Evolutionary conservation across 1,140 invertebrate species (phyloP).

Genomic region (Orussus abietinus): DNA sequence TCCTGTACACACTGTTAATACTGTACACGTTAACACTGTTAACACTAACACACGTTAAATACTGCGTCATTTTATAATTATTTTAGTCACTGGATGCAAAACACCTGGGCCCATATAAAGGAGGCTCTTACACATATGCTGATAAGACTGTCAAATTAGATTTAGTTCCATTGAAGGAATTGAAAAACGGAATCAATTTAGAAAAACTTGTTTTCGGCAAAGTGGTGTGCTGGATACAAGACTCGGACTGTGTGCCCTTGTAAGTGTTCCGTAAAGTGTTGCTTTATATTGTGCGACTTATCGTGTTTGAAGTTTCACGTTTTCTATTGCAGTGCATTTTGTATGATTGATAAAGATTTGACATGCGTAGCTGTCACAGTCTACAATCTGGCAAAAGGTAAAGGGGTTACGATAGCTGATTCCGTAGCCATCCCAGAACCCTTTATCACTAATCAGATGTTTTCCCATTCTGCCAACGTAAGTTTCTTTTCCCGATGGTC

Average conservation of each 20-base stretch:
- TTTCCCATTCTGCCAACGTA: conserved; percentile 61
- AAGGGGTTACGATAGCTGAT: conserved; percentile 81
- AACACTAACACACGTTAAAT: no score
- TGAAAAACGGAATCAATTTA: conserved; percentile 59
- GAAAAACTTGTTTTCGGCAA: conserved; percentile 72
- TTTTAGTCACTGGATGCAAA: conserved; percentile 56
- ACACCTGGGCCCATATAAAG: conserved; percentile 61
- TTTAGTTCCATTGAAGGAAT: conserved; percentile 49
- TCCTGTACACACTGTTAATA: no score
- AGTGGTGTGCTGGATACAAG: conserved; percentile 76
- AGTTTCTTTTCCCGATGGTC: conserved; percentile 32
- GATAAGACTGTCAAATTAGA: conserved; percentile 56
- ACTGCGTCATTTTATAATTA: no score
- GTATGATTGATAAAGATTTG: conserved; percentile 70
- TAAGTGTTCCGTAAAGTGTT: conserved; percentile 52
- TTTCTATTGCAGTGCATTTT: conserved; percentile 69
- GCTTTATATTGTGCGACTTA: no score
- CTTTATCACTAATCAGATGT: conserved; percentile 59
- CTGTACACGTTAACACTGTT: no score
- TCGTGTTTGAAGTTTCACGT: conserved; percentile 9
- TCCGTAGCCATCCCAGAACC: conserved; percentile 79
- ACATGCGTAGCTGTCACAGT: conserved; percentile 71
- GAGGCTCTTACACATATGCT: conserved; percentile 56
- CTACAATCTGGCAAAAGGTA: conserved; percentile 78
- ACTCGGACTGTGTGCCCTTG: conserved; percentile 74